A percentile compares a stretch with the other conserved stretches of the same genome.
These are phyloP conservation scores for Synchiropus splendidus DNA, from an alignment of 2,113 vertebrate species.

Conservation along the genomic window DNA sequence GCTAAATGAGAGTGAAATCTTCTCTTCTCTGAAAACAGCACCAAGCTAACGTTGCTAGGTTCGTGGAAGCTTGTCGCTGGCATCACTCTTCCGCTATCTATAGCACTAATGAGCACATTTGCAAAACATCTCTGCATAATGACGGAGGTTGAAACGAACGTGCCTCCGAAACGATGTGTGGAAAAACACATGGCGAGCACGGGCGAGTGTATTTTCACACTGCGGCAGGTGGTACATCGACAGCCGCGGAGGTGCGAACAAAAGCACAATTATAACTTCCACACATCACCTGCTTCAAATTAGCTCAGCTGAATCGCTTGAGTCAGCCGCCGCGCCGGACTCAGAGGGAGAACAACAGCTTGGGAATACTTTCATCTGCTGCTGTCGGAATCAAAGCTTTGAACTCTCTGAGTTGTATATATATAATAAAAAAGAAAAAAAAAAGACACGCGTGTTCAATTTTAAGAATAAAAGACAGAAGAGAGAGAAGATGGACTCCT, in stretches of 20 bases:
- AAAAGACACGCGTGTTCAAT: no score
- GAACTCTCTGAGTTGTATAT: no score
- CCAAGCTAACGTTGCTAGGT: no score
- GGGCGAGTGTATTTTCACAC: constrained; percentile 29
- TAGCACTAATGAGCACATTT: constrained; percentile 14
- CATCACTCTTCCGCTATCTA: no score
- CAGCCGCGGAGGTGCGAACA: constrained; percentile 54
- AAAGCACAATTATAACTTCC: constrained; percentile 55
- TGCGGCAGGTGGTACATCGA: constrained; percentile 49
- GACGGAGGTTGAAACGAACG: constrained; percentile 12
- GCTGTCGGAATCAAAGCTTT: no score
- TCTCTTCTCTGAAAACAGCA: no score
- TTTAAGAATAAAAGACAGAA: no score
- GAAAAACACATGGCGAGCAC: constrained; percentile 20
- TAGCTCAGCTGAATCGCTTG: constrained; percentile 13
- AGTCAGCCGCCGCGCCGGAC: constrained; percentile 21
- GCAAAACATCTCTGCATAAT: constrained; percentile 10
- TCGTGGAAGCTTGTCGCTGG: no score
- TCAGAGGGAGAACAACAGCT: constrained; percentile 13
- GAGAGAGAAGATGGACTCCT: no score
- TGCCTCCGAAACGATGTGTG: constrained; percentile 12
- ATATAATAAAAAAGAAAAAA: no score
- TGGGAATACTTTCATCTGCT: constrained; percentile 10
- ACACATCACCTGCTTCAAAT: constrained; percentile 48
- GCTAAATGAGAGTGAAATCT: no score